Base-by-base conservation (phyloP, 2,888 invertebrate genomes). In the Heteropelma amictum region DNA sequence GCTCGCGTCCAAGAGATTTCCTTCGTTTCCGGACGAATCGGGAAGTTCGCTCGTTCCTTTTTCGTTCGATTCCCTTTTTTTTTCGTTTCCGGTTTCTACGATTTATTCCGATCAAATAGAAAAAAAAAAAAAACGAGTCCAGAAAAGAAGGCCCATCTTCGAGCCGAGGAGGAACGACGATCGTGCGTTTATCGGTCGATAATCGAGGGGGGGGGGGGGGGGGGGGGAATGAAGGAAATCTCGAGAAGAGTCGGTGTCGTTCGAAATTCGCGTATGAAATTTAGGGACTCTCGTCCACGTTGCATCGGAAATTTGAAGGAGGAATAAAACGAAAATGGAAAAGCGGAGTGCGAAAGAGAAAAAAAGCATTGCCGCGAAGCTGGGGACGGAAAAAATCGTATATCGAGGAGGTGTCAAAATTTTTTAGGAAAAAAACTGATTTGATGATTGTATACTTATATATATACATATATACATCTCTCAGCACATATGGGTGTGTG, bases 31-130 rank as follows among this genome's bases (percentile, higher is more conserved):
- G 67, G 75, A 82, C 84, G 80, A 83, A 84, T 84, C 77, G 61
- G 80, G 80, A 79, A 84, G 81, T 83, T 84, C 81, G 81, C 77
- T 80, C 72, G 70, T 60, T 76, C 73, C 30, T 73, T 64, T 70
- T 64, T 70, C 45, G 65, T 60, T 60, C 33, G 42, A 61, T 53
- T n/a, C n/a, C n/a, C n/a, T n/a, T n/a, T n/a, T n/a, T 63, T 49
- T 61, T 47, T 74, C 26, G 64, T 56, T 19, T 14, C 51, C 54
- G 40, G 17, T 33, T 64, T 26, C 42, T 40, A 26, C 42, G 47
- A 58, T n/a, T 61, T 12, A 14, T 38, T 14, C 5, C 14, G 12
- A 14, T 12, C 38, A 14, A 38, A 14, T 28, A 49, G 33, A 26
- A 21, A 64, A 21, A 14, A 56, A 23, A 56, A 33, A 49, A 49